Conservation (phyloP, 2,113 vertebrate genomes). For the Oreochromis aureus region DNA sequence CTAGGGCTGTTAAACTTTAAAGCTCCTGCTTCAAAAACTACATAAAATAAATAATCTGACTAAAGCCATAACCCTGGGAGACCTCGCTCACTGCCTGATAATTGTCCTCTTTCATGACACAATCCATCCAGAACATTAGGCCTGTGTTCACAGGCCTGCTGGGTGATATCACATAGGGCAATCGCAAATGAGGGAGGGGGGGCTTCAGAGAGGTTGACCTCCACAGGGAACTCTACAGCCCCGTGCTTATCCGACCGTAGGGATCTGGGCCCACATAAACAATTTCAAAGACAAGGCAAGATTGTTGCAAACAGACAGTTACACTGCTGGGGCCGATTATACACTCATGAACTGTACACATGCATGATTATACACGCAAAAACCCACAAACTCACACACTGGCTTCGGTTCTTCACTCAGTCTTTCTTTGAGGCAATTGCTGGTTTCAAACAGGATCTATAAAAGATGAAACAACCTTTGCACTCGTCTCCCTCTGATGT, state of each 20-base stretch:
- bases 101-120: slow-evolving; percentile 77
- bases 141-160: slow-evolving; percentile 70
- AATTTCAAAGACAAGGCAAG: slow-evolving; percentile 64
- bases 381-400: background rate
- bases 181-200: slow-evolving; percentile 61
- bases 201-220: slow-evolving; percentile 55
- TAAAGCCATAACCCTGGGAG: slow-evolving; percentile 76
- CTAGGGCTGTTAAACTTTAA: slow-evolving; percentile 75
- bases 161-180: slow-evolving; percentile 63
- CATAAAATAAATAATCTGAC: slow-evolving; percentile 77
- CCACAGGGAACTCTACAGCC: slow-evolving; percentile 66
- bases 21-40: slow-evolving; percentile 73
- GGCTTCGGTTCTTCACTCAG: slow-evolving; percentile 27
- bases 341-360: background rate
- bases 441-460: slow-evolving; percentile 68
- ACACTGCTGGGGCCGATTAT: background rate
- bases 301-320: slow-evolving; percentile 63
- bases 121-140: slow-evolving; percentile 74
- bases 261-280: slow-evolving; percentile 68
- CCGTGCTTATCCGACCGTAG: slow-evolving; percentile 58
- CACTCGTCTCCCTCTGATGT: slow-evolving; percentile 62
- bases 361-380: background rate
- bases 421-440: slow-evolving; percentile 70
- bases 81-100: slow-evolving; percentile 72
- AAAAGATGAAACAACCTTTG: slow-evolving; percentile 74